These are phyloP conservation scores for Conops quadrifasciatus DNA, from an alignment of 2,888 invertebrate genomes.

Conservation along the genomic window DNA sequence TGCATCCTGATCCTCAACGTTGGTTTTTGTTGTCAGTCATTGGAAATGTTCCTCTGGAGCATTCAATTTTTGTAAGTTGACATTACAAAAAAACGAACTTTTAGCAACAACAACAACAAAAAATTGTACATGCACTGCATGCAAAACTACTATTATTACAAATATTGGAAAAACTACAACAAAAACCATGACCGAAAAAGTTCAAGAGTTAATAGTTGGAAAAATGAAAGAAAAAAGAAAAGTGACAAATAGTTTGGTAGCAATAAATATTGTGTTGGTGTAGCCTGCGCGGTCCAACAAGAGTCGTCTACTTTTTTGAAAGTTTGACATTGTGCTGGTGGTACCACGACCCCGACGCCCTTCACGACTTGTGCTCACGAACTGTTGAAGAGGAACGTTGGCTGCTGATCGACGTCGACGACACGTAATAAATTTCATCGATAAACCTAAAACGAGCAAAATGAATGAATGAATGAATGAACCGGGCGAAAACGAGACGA, in stretches of 20 bases:
- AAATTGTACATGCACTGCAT: not conserved
- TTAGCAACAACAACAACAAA: not conserved
- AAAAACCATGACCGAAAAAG: not conserved
- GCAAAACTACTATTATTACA: not conserved
- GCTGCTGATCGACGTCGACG: constrained; percentile 13
- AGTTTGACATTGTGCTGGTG: constrained; percentile 45
- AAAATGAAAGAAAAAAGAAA: constrained; percentile 7
- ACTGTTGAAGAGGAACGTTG: not conserved
- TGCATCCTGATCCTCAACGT: no score
- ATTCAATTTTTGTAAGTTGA: not conserved
- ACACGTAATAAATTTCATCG: constrained; percentile 49
- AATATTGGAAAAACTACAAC: not conserved
- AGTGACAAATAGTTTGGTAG: constrained; percentile 22
- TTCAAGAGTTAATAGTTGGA: not conserved
- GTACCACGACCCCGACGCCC: constrained; percentile 15
- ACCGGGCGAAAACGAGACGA: not conserved
- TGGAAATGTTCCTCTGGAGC: not conserved
- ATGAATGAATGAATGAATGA: not conserved
- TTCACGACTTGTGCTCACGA: not conserved
- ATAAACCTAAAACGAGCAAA: constrained; percentile 32
- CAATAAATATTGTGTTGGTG: constrained; percentile 27
- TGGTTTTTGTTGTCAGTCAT: not conserved
- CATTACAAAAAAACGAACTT: constrained; percentile 6
- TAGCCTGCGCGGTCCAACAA: constrained; percentile 11
- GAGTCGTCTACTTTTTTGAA: constrained; percentile 30